Base-by-base conservation (phyloP, 30 jellyfish, hydroid and myxozoan genomes). In the Chrysaora quinquecirrha region DNA sequence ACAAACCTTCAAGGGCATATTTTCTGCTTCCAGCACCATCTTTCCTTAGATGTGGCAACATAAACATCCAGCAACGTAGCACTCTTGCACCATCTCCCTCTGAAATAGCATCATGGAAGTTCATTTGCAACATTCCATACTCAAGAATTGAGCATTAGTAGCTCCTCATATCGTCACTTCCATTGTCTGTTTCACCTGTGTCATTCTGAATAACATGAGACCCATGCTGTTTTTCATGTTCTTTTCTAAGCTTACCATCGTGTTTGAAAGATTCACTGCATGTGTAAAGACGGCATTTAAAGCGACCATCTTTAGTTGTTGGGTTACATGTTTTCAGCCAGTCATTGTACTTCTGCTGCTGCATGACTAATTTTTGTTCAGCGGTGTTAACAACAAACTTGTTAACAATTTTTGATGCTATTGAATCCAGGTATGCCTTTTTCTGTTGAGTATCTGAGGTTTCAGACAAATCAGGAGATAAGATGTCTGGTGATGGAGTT, bases 1-100 rank as follows among this genome's bases (percentile, higher is more conserved):
- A 71, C 50, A 71, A 2, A 11, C 83, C 83, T 46, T 71, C 83
- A 33, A 71, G 83, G 32, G 83, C 83, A 71, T 71, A 71, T 71
- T 71, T 71, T 27, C 71, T 33, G 73, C 71, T 71, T 2, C 65
- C 22, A 12, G 30, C 34, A 23, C 83, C 83, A 33, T 46, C 83
- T 12, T 33, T 2, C 71, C 35, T 71, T 30, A 71, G 34, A 21
- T 71, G 30, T 23, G 73, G 73, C 38, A 43, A 43, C 58, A 43
- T 16, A 43, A 43, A 43, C 58, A 6, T 43, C 58, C 58, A 43
- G 58, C 58, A 43, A 43, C 58, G 58, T 43, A 43, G 58, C 58
- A 43, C 58, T 43, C 58, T 43, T 43, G 58, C 58, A 43, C 58
- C 58, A 43, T 43, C 58, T 6, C 58, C 58, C 58, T 43, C 58